Evolutionary conservation across 64 coral and sea anemone species (phyloP).

Genomic region (Stylophora pistillata): DNA sequence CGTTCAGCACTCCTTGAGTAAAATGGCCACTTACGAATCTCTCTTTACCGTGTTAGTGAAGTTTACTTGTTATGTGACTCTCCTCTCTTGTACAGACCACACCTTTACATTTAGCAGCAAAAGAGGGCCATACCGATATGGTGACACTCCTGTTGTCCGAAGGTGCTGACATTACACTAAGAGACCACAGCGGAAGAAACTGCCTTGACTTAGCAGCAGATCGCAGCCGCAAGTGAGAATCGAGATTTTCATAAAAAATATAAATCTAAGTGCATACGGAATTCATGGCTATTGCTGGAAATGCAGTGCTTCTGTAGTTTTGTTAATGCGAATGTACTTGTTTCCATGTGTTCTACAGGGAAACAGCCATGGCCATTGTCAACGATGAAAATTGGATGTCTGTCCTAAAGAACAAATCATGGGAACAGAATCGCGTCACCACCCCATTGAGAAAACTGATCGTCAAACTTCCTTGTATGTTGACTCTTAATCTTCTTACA

Average conservation of each 20-base stretch:
- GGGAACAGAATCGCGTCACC: slow-evolving; percentile 68
- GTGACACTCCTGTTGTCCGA: slow-evolving; percentile 67
- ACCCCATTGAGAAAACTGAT: slow-evolving; percentile 96
- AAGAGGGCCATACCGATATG: slow-evolving; percentile 74
- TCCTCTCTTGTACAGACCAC: slow-evolving; percentile 53
- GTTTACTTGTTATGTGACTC: not conserved
- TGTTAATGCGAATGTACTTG: not conserved
- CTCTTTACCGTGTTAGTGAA: too few species aligned
- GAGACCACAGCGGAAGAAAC: slow-evolving; percentile 73
- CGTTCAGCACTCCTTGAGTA: too few species aligned
- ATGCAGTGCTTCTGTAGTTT: not conserved
- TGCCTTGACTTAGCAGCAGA: slow-evolving; percentile 90
- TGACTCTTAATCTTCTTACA: too few species aligned
- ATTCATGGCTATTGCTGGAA: too few species aligned
- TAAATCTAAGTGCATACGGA: too few species aligned
- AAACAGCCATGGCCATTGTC: slow-evolving; percentile 79
- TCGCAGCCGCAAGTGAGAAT: slow-evolving; percentile 72
- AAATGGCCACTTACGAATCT: too few species aligned
- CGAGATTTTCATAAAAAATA: not conserved
- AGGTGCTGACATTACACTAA: slow-evolving; percentile 73
- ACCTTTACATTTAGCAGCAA: slow-evolving; percentile 82
- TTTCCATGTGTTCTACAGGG: slow-evolving; percentile 31
- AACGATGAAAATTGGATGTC: slow-evolving; percentile 80
- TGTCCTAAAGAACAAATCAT: slow-evolving; percentile 70
- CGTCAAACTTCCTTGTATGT: slow-evolving; percentile 74